Evolutionary conservation across 2,797 vertebrate species (phyloP).

Genomic region (Phyllotis vaccarum): DNA sequence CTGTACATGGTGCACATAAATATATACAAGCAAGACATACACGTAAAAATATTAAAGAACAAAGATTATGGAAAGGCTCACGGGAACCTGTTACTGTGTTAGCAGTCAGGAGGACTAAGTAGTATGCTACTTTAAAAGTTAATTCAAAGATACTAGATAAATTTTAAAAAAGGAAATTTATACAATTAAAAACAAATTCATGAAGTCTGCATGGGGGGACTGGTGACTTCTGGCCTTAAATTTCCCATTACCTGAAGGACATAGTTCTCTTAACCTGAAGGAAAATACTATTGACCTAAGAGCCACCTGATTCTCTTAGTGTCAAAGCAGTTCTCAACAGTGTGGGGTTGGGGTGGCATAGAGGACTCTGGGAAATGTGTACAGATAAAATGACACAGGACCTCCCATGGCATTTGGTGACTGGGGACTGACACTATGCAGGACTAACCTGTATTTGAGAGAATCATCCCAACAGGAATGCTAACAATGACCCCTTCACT

Average conservation of each 20-base stretch:
- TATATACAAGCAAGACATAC: background rate
- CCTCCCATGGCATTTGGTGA: background rate
- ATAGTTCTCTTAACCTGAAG: background rate
- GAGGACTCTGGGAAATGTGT: background rate
- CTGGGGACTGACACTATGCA: background rate
- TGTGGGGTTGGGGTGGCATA: too few species aligned
- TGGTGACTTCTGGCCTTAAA: background rate
- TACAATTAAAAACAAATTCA: background rate
- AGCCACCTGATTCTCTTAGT: background rate
- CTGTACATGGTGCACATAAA: background rate
- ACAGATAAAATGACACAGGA: background rate
- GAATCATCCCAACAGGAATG: background rate
- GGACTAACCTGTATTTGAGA: background rate
- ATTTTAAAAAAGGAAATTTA: background rate
- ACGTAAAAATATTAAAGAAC: background rate
- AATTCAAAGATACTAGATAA: background rate
- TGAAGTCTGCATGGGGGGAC: background rate
- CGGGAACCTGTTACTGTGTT: background rate
- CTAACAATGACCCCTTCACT: background rate
- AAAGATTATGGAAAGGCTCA: background rate
- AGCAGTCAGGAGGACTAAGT: background rate
- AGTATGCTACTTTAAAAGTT: background rate
- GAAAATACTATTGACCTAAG: background rate
- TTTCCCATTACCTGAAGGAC: background rate
- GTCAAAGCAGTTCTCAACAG: background rate